A percentile compares a stretch with the other conserved stretches of the same genome.
These are phyloP conservation scores for Onychomys arenicola DNA, from an alignment of 2,797 vertebrate genomes.

Conservation along the genomic window DNA sequence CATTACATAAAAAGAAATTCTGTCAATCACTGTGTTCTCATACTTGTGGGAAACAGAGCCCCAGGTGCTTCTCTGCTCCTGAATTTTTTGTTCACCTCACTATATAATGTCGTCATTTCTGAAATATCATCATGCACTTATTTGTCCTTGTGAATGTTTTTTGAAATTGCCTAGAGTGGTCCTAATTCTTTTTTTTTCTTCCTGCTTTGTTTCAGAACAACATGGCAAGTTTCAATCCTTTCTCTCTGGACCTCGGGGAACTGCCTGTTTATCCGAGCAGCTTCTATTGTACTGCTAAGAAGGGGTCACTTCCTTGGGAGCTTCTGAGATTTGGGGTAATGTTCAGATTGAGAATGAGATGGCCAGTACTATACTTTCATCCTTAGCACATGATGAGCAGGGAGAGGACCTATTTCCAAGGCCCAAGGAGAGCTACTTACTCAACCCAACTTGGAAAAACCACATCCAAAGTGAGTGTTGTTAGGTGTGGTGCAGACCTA, in stretches of 20 bases:
- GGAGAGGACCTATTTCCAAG: neutral
- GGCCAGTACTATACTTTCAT: neutral
- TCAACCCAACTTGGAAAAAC: neutral
- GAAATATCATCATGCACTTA: neutral
- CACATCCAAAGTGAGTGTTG: neutral
- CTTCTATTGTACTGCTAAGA: neutral
- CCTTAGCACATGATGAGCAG: neutral
- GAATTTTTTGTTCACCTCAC: neutral
- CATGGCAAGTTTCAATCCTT: neutral
- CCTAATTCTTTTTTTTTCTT: neutral
- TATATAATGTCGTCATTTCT: neutral
- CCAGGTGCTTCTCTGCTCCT: neutral
- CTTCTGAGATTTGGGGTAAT: conserved; percentile 26
- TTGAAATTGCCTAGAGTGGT: neutral
- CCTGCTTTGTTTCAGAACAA: neutral
- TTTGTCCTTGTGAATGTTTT: neutral
- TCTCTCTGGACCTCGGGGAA: neutral
- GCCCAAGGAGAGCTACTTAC: rapidly evolving
- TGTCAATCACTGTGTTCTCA: neutral
- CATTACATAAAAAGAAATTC: neutral
- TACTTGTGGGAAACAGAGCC: neutral
- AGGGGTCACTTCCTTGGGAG: neutral
- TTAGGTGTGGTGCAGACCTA: neutral
- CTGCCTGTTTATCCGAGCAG: neutral
- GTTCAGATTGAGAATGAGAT: conserved; percentile 2